Conservation (phyloP, 2,797 vertebrate species). For the Syndactyla subalaris region DNA sequence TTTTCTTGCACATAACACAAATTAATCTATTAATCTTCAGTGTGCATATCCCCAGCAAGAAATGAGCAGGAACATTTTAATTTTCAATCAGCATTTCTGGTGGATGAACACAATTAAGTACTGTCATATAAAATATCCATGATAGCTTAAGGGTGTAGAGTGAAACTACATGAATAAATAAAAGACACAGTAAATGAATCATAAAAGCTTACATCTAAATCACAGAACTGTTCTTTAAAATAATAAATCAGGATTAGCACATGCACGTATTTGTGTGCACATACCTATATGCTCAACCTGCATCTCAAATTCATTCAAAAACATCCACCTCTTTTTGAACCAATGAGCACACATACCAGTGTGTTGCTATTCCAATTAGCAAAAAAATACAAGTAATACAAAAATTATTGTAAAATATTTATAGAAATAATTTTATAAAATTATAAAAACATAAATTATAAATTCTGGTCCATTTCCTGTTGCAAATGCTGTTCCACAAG, state of each 20-base stretch:
- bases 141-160: slow-evolving; percentile 21
- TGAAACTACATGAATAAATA: slow-evolving; percentile 11
- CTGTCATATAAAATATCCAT: not conserved
- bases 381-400: not conserved
- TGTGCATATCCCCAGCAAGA: slow-evolving; percentile 3
- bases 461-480: not conserved
- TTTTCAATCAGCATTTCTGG: slow-evolving; percentile 56
- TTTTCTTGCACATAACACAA: not conserved
- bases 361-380: not conserved
- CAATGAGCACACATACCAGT: not conserved
- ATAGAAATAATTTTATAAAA: not conserved
- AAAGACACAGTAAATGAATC: not conserved
- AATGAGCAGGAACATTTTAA: slow-evolving; percentile 38
- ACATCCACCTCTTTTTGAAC: not conserved
- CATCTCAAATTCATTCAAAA: not conserved
- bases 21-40: slow-evolving; percentile 27
- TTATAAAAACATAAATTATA: not conserved
- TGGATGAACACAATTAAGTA: slow-evolving; percentile 42
- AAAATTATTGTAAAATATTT: not conserved
- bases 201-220: not conserved
- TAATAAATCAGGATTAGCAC: not conserved
- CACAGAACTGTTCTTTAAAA: not conserved
- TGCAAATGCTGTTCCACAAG: not conserved
- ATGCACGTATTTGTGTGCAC: not conserved
- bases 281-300: not conserved